Percentiles rank a stretch among this genome's conserved stretches.
These are phyloP conservation scores for Forbesichthys papilliferus DNA, from an alignment of 2,113 vertebrate genomes.

Conservation along the genomic window DNA sequence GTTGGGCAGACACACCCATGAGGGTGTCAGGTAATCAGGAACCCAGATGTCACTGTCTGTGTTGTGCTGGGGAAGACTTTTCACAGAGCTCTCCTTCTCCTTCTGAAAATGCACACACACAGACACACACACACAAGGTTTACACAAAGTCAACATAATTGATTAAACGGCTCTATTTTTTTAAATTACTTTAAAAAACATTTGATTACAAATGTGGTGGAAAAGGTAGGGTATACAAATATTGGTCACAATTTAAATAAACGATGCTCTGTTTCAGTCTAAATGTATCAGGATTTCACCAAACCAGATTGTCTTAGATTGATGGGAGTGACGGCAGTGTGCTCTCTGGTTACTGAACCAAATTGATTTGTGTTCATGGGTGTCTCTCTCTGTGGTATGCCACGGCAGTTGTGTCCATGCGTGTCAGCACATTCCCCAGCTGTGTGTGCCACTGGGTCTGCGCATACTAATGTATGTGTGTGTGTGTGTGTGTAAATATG, in stretches of 20 bases:
- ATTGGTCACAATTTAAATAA: not conserved
- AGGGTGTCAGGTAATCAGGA: slow-evolving; percentile 88
- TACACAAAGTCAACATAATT: slow-evolving; percentile 3
- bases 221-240: not conserved
- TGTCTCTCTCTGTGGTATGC: too few species aligned
- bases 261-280: not conserved
- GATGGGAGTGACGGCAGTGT: slow-evolving; percentile 19
- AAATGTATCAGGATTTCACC: slow-evolving; percentile 18
- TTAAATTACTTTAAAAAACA: too few species aligned
- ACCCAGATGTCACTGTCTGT: slow-evolving; percentile 91
- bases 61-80: slow-evolving; percentile 84
- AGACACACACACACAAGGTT: not conserved
- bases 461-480: not conserved
- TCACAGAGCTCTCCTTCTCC: slow-evolving; percentile 81
- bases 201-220: not conserved
- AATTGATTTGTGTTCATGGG: slow-evolving; percentile 39
- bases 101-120: slow-evolving; percentile 69
- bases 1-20: slow-evolving; percentile 94
- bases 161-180: not conserved
- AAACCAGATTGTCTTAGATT: slow-evolving; percentile 21
- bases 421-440: too few species aligned
- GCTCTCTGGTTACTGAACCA: slow-evolving; percentile 42
- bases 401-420: too few species aligned
- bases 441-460: slow-evolving; percentile 20
- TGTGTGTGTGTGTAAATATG: slow-evolving; percentile 5